phyloP scores from a whole-genome alignment of 2,888 invertebrate genomes.

The Lucinisca nassula region DNA sequence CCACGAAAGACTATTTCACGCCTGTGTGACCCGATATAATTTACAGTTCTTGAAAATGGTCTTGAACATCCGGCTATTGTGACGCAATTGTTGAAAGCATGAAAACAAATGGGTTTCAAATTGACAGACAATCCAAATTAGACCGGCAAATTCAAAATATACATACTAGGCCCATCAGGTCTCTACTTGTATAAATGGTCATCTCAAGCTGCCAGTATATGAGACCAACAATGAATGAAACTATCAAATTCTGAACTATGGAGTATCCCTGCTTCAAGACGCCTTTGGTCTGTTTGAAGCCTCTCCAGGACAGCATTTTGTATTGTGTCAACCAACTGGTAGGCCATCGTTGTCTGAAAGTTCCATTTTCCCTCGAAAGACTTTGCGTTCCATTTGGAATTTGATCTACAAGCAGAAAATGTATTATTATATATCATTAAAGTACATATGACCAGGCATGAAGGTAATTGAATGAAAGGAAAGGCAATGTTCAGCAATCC shows the following conservation, averaged over 20 bases:
- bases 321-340: constrained; percentile 94
- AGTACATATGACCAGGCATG: too few species aligned
- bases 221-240: constrained; percentile 91
- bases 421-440: too few species aligned
- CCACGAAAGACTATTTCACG: too few species aligned
- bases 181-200: constrained; percentile 92
- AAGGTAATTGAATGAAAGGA: too few species aligned
- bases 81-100: too few species aligned
- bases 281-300: constrained; percentile 90
- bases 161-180: constrained; percentile 92
- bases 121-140: too few species aligned
- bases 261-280: constrained; percentile 93
- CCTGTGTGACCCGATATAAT: too few species aligned
- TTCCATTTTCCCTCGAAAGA: background rate
- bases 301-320: constrained; percentile 92
- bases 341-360: constrained; percentile 89
- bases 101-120: too few species aligned
- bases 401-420: background rate
- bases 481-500: too few species aligned
- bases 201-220: constrained; percentile 93
- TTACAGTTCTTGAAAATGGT: too few species aligned
- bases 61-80: too few species aligned
- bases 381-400: constrained; percentile 1
- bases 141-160: too few species aligned
- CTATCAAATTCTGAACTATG: constrained; percentile 91